Evolutionary conservation across 2,113 vertebrate species (phyloP).

Genomic region (Lasiurus borealis): DNA sequence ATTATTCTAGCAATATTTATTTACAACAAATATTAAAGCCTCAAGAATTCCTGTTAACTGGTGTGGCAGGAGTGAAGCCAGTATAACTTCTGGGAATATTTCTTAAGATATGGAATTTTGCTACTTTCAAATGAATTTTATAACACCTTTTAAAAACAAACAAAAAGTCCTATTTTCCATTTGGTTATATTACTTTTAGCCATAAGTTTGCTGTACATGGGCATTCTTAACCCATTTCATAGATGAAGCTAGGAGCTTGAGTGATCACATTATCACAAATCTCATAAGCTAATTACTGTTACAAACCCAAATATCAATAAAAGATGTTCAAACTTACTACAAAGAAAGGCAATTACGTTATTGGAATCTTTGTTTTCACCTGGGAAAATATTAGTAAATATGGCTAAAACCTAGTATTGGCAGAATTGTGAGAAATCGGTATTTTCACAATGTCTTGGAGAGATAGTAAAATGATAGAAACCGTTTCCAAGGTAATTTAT

Average conservation of each 20-base stretch:
- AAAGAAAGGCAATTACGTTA: neutral
- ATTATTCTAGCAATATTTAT: neutral
- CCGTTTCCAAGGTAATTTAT: neutral
- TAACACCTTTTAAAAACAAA: neutral
- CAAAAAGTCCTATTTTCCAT: neutral
- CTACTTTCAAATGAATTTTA: neutral
- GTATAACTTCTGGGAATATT: neutral
- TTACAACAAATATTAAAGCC: neutral
- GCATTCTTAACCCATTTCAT: neutral
- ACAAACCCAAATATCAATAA: neutral
- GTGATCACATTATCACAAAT: neutral
- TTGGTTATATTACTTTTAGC: neutral
- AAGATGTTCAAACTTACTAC: neutral
- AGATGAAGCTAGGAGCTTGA: neutral
- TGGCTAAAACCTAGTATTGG: neutral
- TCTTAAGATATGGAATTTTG: neutral
- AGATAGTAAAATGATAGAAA: neutral
- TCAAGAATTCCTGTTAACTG: neutral
- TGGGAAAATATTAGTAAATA: neutral
- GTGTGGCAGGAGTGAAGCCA: neutral
- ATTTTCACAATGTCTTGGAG: neutral
- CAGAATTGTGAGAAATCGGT: neutral
- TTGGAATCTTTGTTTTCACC: neutral
- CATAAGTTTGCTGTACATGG: neutral
- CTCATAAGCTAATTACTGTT: neutral